Percentiles rank a stretch among this genome's conserved stretches.
These are phyloP conservation scores for Grantiella picta DNA, from an alignment of 2,113 vertebrate species.

Conservation along the genomic window DNA sequence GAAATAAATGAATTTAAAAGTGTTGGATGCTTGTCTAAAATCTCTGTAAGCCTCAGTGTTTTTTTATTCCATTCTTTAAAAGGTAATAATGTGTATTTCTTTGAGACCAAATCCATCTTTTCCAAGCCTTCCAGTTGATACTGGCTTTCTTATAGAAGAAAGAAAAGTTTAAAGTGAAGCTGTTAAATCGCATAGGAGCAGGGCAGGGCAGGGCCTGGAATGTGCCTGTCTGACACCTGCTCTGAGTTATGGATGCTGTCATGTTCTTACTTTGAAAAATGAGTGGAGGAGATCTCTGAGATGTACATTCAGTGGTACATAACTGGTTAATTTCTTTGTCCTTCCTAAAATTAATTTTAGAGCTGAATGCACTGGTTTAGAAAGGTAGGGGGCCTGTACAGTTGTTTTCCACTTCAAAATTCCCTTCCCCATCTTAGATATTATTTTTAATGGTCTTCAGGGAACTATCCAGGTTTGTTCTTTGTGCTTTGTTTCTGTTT, in stretches of 20 bases:
- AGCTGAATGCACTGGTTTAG: neutral
- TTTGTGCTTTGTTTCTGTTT: neutral
- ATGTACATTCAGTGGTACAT: neutral
- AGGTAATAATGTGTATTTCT: neutral
- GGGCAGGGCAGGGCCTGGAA: neutral
- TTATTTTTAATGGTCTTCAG: neutral
- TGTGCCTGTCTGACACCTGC: neutral
- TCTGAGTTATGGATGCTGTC: neutral
- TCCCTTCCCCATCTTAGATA: neutral
- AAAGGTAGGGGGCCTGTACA: neutral
- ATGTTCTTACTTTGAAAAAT: neutral
- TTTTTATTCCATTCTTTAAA: neutral
- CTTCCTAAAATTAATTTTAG: neutral
- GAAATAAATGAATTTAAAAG: neutral
- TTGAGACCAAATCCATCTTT: neutral
- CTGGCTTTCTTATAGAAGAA: neutral
- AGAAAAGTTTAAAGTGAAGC: neutral
- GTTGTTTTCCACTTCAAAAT: neutral
- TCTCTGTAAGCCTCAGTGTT: neutral
- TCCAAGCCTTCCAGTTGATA: neutral
- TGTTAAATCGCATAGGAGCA: neutral
- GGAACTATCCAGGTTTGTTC: neutral
- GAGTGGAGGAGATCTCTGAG: neutral
- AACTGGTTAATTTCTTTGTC: neutral
- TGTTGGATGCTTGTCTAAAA: neutral